Percentiles rank a stretch among this genome's conserved stretches.
Evolutionary conservation across 1,140 invertebrate genomes (phyloP).

Genomic region (Harlomillsia oculata): DNA sequence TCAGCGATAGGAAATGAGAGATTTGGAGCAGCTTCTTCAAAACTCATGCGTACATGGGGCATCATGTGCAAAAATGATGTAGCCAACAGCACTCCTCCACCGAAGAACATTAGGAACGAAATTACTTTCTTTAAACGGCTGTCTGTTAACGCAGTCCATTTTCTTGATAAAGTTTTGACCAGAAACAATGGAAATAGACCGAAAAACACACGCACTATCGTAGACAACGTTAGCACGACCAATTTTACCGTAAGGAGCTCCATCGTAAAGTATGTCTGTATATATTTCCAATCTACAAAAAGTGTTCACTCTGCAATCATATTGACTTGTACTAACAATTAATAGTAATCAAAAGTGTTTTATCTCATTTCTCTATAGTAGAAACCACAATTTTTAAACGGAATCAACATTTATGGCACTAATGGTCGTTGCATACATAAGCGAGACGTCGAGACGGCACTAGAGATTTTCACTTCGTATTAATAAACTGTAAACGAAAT

Average conservation of each 20-base stretch:
- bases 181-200: conserved; percentile 38
- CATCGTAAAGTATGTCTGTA: conserved; percentile 26
- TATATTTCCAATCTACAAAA: no score
- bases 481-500: no score
- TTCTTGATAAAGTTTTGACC: conserved; percentile 21
- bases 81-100: conserved; percentile 49
- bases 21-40: conserved; percentile 14
- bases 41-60: conserved; percentile 44
- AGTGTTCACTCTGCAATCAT: no score
- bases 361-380: no score
- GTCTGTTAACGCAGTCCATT: conserved; percentile 19
- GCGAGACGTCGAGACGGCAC: no score
- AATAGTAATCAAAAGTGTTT: no score
- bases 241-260: conserved; percentile 34
- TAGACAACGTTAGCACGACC: conserved; percentile 34
- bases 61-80: conserved; percentile 50
- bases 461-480: no score
- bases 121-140: conserved; percentile 35
- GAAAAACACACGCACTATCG: conserved; percentile 37
- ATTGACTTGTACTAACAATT: no score
- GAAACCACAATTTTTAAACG: no score
- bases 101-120: conserved; percentile 44
- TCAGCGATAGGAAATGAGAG: conserved; percentile 44
- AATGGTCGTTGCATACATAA: no score
- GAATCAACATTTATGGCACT: no score